These are phyloP conservation scores for Halichoeres trimaculatus DNA, from an alignment of 2,113 vertebrate genomes.

Conservation along the genomic window DNA sequence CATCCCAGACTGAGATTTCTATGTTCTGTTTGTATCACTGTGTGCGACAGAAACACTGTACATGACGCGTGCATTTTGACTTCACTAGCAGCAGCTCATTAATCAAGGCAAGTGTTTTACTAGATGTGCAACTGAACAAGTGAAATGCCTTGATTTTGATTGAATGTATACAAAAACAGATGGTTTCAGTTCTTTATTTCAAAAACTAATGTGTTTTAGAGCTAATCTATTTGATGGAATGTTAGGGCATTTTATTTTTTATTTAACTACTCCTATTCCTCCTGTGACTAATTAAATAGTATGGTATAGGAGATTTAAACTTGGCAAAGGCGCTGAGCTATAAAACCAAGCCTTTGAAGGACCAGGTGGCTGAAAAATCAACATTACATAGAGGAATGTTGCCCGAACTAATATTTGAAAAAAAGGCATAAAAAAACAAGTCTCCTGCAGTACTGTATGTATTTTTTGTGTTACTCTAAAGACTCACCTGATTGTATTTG, in stretches of 20 bases:
- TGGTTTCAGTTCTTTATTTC: conserved; percentile 42
- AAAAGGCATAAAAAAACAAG: conserved; percentile 39
- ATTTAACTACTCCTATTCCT: conserved; percentile 50
- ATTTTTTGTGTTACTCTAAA: conserved; percentile 69
- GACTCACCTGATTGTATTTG: conserved; percentile 62
- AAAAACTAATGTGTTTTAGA: conserved; percentile 47
- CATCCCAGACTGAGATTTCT: conserved; percentile 58
- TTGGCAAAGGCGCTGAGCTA: conserved; percentile 31
- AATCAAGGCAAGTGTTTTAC: conserved; percentile 41
- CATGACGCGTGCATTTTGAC: conserved; percentile 47
- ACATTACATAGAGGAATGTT: conserved; percentile 61
- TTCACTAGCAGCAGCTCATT: conserved; percentile 53
- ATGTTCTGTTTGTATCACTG: conserved; percentile 61
- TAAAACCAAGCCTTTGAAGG: conserved; percentile 20
- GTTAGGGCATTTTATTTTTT: conserved; percentile 35
- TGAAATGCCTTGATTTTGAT: conserved; percentile 66
- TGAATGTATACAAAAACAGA: conserved; percentile 74
- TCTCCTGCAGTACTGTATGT: conserved; percentile 62
- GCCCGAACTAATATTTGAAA: conserved; percentile 35
- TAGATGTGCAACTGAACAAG: conserved; percentile 47
- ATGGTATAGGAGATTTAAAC: conserved; percentile 40
- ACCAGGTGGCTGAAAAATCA: conserved; percentile 28
- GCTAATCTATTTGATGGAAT: conserved; percentile 28
- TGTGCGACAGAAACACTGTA: conserved; percentile 65
- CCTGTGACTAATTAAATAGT: conserved; percentile 57